phyloP scores from a whole-genome alignment of 2,888 invertebrate genomes.

The Troilus luridus region DNA sequence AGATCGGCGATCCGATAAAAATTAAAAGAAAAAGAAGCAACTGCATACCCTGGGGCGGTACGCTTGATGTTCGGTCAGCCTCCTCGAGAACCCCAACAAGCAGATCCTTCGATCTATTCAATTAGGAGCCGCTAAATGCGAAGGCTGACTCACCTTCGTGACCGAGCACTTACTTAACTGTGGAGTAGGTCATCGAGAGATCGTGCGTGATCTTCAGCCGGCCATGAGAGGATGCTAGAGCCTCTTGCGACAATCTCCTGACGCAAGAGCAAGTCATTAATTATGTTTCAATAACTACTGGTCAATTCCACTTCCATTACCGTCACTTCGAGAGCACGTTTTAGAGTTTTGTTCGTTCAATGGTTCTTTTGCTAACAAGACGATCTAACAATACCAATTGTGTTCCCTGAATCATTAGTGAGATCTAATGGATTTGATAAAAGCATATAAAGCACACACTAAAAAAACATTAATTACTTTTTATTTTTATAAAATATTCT shows the following conservation, averaged over 20 bases:
- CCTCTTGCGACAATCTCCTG: background rate
- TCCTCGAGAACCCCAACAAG: background rate
- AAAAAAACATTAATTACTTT: too few relatives aligned
- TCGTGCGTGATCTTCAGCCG: background rate
- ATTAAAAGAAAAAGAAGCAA: background rate
- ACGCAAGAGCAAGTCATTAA: constrained; percentile 13
- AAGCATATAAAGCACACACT: background rate
- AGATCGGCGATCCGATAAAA: background rate
- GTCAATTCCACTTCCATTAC: constrained; percentile 24
- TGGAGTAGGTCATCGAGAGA: constrained; percentile 38
- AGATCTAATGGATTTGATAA: background rate
- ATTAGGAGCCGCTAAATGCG: constrained; percentile 7
- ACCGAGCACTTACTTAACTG: constrained; percentile 33
- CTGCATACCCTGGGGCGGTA: background rate
- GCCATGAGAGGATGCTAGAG: background rate
- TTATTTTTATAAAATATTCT: too few relatives aligned
- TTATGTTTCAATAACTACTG: constrained; percentile 19
- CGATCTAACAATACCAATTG: background rate
- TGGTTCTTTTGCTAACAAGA: background rate
- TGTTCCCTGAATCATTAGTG: background rate
- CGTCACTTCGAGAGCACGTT: background rate
- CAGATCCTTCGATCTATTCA: background rate
- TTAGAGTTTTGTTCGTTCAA: background rate
- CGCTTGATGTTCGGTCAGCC: background rate
- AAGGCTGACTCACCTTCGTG: constrained; percentile 10